These are phyloP conservation scores for Henicopernis longicauda DNA, from an alignment of 2,113 vertebrate species.

Conservation along the genomic window DNA sequence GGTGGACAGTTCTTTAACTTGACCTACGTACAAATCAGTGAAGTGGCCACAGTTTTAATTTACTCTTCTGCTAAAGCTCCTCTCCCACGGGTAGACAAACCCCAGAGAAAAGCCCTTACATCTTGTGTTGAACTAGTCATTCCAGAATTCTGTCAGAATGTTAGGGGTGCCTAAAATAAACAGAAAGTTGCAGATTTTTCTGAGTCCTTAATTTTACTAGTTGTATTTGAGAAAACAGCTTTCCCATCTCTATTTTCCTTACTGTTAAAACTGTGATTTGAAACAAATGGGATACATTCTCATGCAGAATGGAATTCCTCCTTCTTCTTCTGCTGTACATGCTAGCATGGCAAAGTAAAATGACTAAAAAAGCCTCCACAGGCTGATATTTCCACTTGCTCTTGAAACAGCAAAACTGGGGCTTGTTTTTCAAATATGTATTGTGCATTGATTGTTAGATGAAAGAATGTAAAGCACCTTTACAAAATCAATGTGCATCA, in stretches of 20 bases:
- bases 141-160: too few species aligned
- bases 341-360: not conserved
- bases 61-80: too few species aligned
- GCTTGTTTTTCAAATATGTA: not conserved
- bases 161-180: not conserved
- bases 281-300: rapidly evolving
- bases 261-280: rapidly evolving
- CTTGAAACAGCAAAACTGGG: not conserved
- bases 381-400: not conserved
- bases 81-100: too few species aligned
- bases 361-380: not conserved
- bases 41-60: not conserved
- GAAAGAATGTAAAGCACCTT: not conserved
- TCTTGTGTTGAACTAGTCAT: too few species aligned
- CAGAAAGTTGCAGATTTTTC: not conserved
- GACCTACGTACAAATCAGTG: not conserved
- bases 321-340: not conserved
- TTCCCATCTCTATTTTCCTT: not conserved
- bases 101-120: not conserved
- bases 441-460: not conserved
- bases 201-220: not conserved
- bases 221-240: not conserved
- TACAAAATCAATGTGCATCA: rapidly evolving
- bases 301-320: not conserved
- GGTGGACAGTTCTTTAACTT: too few species aligned